Conservation (phyloP, 2,797 vertebrate genomes). For the Sylvilagus floridanus region DNA sequence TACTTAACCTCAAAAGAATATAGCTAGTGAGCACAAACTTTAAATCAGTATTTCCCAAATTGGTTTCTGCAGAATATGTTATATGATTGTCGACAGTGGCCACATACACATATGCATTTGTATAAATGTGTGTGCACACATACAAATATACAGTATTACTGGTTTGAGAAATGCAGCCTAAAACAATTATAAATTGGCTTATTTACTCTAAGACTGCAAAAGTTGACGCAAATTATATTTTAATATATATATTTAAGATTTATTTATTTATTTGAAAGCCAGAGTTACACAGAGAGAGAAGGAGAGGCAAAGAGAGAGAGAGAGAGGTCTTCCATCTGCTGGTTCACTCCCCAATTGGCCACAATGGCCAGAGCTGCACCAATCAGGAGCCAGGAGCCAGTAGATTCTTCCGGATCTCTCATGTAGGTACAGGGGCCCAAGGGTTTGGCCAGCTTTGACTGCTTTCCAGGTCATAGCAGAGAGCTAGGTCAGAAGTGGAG, state of each 20-base stretch:
- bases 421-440: too few relatives aligned
- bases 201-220: constrained; percentile 50
- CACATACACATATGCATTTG: not conserved
- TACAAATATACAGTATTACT: not conserved
- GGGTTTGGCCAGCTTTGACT: too few relatives aligned
- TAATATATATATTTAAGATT: not conserved
- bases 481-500: too few relatives aligned
- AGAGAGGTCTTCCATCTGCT: too few relatives aligned
- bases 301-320: too few relatives aligned
- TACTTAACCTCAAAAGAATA: constrained; percentile 37
- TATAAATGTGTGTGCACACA: not conserved
- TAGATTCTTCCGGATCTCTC: too few relatives aligned
- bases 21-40: constrained; percentile 3
- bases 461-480: too few relatives aligned
- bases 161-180: not conserved
- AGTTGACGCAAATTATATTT: constrained; percentile 22
- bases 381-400: too few relatives aligned
- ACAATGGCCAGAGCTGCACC: too few relatives aligned
- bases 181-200: constrained; percentile 21
- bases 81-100: not conserved
- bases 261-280: not conserved
- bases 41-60: constrained; percentile 32
- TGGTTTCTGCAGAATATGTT: constrained; percentile 7
- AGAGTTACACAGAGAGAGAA: too few relatives aligned
- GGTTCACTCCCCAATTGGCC: too few relatives aligned